Evolutionary conservation across 1,140 invertebrate species (phyloP).

Genomic region (Macrocentrus cingulum): DNA sequence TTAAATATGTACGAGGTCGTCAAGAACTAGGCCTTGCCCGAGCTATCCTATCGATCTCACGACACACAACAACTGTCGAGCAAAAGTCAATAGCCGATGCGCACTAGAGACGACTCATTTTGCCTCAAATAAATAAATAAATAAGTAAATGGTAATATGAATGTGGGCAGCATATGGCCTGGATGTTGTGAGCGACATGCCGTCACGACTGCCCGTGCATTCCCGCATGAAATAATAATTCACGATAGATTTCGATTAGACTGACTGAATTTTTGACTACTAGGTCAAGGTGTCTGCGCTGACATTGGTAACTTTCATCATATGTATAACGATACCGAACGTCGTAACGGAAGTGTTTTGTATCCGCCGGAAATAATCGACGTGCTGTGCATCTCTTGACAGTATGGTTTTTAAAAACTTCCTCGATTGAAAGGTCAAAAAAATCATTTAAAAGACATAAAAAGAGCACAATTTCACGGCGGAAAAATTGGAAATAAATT

Average conservation of each 20-base stretch:
- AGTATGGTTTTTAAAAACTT: not conserved
- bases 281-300: constrained; percentile 10
- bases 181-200: too few relatives aligned
- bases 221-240: not conserved
- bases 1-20: constrained; percentile 1
- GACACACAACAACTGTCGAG: constrained; percentile 6
- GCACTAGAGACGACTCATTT: constrained; percentile 5
- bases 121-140: not conserved
- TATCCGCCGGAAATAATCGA: constrained; percentile 24
- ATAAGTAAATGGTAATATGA: not conserved
- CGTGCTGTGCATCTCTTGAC: constrained; percentile 5
- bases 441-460: too few relatives aligned
- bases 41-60: constrained; percentile 13
- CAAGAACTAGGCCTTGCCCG: constrained; percentile 19
- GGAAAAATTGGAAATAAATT: not conserved
- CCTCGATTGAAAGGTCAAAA: too few relatives aligned
- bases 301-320: too few relatives aligned
- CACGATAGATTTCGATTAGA: not conserved
- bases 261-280: not conserved
- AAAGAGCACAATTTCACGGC: not conserved
- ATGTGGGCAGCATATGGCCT: too few relatives aligned
- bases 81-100: constrained; percentile 14
- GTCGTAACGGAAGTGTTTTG: constrained; percentile 19
- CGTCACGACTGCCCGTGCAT: too few relatives aligned
- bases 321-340: constrained; percentile 10